Base-by-base conservation (phyloP, 2,888 invertebrate genomes). In the Mythimna loreyi region DNA sequence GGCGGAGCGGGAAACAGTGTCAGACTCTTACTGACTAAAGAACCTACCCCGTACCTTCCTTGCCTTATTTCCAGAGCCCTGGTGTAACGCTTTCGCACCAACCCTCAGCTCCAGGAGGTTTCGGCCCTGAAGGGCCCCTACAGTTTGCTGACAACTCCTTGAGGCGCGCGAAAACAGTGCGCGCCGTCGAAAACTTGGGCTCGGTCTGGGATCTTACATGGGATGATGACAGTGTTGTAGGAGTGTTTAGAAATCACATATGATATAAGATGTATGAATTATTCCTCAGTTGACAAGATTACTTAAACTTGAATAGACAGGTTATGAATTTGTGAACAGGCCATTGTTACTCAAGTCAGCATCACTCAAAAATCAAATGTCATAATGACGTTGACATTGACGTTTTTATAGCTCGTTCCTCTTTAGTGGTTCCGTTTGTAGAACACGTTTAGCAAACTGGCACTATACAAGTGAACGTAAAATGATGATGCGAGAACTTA, bases 381-480 rank as follows among this genome's bases (percentile, higher is more conserved):
- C 45, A 25, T 73, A 7, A 52, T 21, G 16, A 19, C 40, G 40
- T 40, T 40, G 40, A 40, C 40, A 19, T 40, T 40, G 23, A 33
- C 19, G 55, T 69, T 45, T 75, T 56, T 52, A 45, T 25, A 4
- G 21, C 40, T 9, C 21, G 13, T 52, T 43, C 8, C 13, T 50
- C 36, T 30, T 30, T 9, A 25, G 21, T 19, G 4, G 30, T 30
- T 9, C 58, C 30, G 58, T 76, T 50, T 60, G 43, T 45, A 16
- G 45, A 25, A 21, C n/a, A 19, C 25, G 5, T 13, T 53, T 28
- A 61, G 63, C 49, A 55, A 67, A 70, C 76, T 58, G 30, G 9
- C 45, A 25, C 23, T 58, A 65, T 74, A 70, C 65, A 65, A 73
- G 72, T 67, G 81, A 83, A 75, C 74, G 74, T 72, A 59, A 68